A percentile compares a stretch with the other conserved stretches of the same genome.
phyloP scores from a whole-genome alignment of 2,888 invertebrate genomes.

The Quadriops clusia region DNA sequence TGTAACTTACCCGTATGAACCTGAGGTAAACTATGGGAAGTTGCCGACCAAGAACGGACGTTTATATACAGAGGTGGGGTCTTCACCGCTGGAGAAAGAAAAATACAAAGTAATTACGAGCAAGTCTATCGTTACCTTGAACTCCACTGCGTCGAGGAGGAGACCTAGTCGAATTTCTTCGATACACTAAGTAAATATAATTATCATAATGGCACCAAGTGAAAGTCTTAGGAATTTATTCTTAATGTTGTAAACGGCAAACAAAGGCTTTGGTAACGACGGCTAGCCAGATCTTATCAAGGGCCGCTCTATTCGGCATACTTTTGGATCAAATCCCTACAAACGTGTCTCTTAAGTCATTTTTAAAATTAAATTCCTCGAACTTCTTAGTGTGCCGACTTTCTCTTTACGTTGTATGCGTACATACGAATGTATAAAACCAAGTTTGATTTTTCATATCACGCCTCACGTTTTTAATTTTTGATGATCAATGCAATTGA shows the following conservation, averaged over 20 bases:
- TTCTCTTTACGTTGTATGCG: too few relatives aligned
- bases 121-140: conserved; percentile 23
- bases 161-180: conserved; percentile 15
- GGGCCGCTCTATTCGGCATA: too few relatives aligned
- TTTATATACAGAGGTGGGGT: conserved; percentile 24
- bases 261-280: background rate
- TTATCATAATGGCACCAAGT: background rate
- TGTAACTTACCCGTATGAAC: conserved; percentile 13
- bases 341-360: too few relatives aligned
- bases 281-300: conserved; percentile 3
- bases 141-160: too few relatives aligned
- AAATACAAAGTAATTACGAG: conserved; percentile 17
- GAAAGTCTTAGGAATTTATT: background rate
- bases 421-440: too few relatives aligned
- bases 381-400: too few relatives aligned
- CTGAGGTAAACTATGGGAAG: conserved; percentile 15
- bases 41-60: conserved; percentile 14
- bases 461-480: too few relatives aligned
- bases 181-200: conserved; percentile 10
- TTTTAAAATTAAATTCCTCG: too few relatives aligned
- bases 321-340: too few relatives aligned
- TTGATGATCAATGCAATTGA: too few relatives aligned
- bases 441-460: too few relatives aligned
- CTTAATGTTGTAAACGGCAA: conserved; percentile 2
- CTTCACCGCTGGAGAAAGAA: conserved; percentile 17